Evolutionary conservation across 2,113 vertebrate species (phyloP).

Genomic region (Pelecanus crispus): DNA sequence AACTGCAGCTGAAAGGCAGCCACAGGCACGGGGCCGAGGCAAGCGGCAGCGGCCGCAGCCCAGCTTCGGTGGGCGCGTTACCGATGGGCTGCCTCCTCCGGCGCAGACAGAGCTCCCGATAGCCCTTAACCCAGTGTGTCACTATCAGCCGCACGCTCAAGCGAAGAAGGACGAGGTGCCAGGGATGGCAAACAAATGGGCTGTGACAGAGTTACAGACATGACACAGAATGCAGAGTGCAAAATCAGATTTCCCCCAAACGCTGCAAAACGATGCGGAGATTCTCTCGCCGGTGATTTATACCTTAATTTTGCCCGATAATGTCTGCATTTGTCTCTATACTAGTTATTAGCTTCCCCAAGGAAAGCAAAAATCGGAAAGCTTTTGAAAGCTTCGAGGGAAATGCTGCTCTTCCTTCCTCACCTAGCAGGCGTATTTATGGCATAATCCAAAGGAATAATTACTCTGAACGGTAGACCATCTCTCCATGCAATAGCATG

Average conservation of each 20-base stretch:
- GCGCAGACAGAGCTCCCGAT: background rate
- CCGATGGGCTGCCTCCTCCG: background rate
- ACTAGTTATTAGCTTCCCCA: background rate
- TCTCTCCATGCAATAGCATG: background rate
- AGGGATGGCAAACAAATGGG: background rate
- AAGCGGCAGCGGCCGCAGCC: background rate
- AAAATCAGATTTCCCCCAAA: background rate
- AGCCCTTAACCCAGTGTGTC: background rate
- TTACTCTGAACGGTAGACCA: background rate
- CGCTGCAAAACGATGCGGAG: background rate
- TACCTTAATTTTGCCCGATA: constrained; percentile 30
- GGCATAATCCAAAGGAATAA: background rate
- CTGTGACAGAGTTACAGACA: background rate
- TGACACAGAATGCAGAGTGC: background rate
- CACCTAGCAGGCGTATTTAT: background rate
- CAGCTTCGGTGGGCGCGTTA: background rate
- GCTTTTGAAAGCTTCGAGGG: background rate
- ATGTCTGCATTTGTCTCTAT: background rate
- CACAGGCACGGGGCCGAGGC: fast-evolving
- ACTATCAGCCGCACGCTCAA: background rate
- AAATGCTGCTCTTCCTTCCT: background rate
- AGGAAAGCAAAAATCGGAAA: background rate
- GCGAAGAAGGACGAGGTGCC: background rate
- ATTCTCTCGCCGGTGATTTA: constrained; percentile 10
- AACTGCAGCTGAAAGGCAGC: background rate